phyloP scores from a whole-genome alignment of 2,888 invertebrate species.

The Dicranocentrus wangi region DNA sequence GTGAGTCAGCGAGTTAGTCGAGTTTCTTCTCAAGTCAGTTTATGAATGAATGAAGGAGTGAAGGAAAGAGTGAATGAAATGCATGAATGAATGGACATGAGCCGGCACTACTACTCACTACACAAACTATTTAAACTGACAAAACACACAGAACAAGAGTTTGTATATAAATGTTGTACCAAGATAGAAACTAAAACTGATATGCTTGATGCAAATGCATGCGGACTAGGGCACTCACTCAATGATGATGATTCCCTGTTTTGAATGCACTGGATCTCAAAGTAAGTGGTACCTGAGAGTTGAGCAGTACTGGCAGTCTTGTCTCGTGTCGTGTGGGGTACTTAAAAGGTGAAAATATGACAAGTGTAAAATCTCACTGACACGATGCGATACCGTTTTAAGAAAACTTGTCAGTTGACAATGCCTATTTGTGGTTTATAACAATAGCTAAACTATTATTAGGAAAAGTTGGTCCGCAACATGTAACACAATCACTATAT shows the following conservation, averaged over 20 bases:
- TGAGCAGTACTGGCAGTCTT: background rate
- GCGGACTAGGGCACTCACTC: too few species aligned
- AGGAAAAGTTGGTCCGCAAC: too few species aligned
- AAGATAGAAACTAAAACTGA: too few species aligned
- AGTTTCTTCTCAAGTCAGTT: constrained; percentile 31
- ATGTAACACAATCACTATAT: too few species aligned
- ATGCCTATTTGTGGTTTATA: background rate
- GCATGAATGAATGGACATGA: constrained; percentile 54
- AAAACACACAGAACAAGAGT: constrained; percentile 1
- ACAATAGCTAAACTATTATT: background rate
- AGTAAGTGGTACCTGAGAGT: background rate
- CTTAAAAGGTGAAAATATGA: background rate
- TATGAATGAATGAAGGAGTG: constrained; percentile 52
- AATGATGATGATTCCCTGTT: too few species aligned
- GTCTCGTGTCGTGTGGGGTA: background rate
- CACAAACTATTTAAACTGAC: constrained; percentile 48
- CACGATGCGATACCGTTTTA: background rate
- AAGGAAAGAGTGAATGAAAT: constrained; percentile 46
- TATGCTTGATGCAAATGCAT: background rate
- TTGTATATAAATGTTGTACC: too few species aligned
- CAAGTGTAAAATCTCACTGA: background rate
- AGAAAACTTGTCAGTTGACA: too few species aligned
- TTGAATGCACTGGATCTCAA: background rate
- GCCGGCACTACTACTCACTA: constrained; percentile 42
- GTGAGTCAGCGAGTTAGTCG: constrained; percentile 42